Evolutionary conservation across 2,113 vertebrate species (phyloP).

Genomic region (Osmerus mordax): DNA sequence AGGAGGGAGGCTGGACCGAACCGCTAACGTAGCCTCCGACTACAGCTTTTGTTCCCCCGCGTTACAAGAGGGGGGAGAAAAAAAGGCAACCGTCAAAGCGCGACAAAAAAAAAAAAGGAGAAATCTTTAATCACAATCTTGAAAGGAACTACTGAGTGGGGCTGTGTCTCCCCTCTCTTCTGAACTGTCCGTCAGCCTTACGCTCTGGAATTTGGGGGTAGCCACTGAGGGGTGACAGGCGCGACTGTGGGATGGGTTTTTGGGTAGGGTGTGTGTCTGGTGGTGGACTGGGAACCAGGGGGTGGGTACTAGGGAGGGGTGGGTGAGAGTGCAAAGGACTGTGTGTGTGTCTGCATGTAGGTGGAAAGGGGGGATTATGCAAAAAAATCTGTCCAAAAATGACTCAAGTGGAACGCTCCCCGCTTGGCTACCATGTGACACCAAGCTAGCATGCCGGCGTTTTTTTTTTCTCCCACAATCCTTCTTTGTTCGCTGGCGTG

Average conservation of each 20-base stretch:
- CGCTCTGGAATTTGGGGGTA: conserved; percentile 34
- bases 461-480: conserved; percentile 55
- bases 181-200: conserved; percentile 62
- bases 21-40: conserved; percentile 29
- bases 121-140: conserved; percentile 57
- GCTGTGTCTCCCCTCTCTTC: conserved; percentile 40
- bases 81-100: conserved; percentile 33
- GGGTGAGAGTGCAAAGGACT: conserved; percentile 18
- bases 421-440: conserved; percentile 64
- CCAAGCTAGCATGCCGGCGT: conserved; percentile 57
- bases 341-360: conserved; percentile 30
- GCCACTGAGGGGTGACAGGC: conserved; percentile 27
- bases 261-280: conserved; percentile 17
- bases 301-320: background rate
- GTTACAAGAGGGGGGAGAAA: conserved; percentile 17
- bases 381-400: conserved; percentile 55
- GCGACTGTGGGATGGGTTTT: background rate
- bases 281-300: conserved; percentile 12
- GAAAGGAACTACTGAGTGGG: conserved; percentile 48
- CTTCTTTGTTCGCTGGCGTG: conserved; percentile 65
- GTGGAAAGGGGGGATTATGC: conserved; percentile 48
- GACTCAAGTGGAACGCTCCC: conserved; percentile 59
- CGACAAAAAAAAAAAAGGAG: conserved; percentile 30
- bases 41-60: conserved; percentile 27
- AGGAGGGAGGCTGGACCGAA: conserved; percentile 6